Conservation (phyloP, 2,113 vertebrate species). For the Todiramphus saurophagus region DNA sequence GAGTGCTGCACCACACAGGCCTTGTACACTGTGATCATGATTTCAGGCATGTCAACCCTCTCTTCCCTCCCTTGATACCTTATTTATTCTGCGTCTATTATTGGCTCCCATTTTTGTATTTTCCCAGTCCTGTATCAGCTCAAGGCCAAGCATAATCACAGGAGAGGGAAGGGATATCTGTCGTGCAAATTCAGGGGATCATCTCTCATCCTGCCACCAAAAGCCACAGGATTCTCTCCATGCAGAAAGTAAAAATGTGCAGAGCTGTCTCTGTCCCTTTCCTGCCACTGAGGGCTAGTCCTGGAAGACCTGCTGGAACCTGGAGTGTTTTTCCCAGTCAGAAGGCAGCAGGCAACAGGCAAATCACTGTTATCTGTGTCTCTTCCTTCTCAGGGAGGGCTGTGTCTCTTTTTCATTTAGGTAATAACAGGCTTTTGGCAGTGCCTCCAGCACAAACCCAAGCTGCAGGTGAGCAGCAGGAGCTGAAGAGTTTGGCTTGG, state of each 20-base stretch:
- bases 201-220: background rate
- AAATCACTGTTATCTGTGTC: conserved; percentile 65
- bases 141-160: background rate
- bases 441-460: background rate
- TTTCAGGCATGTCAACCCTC: background rate
- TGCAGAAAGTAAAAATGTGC: background rate
- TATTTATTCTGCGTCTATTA: background rate
- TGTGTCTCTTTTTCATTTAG: conserved; percentile 21
- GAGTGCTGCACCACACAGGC: background rate
- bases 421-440: conserved; percentile 60
- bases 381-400: background rate
- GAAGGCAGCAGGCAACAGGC: conserved; percentile 11
- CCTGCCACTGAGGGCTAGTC: background rate
- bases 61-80: background rate
- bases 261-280: background rate
- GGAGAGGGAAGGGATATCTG: background rate
- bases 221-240: background rate
- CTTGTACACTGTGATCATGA: background rate
- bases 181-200: background rate
- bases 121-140: background rate
- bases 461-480: conserved; percentile 44
- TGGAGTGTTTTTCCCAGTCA: conserved; percentile 4
- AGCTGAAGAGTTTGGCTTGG: conserved; percentile 9
- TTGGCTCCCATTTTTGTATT: background rate
- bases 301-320: background rate